A percentile compares a stretch with the other conserved stretches of the same genome.
These are phyloP conservation scores for Cyprinella venusta DNA, from an alignment of 2,797 vertebrate genomes.

Conservation along the genomic window DNA sequence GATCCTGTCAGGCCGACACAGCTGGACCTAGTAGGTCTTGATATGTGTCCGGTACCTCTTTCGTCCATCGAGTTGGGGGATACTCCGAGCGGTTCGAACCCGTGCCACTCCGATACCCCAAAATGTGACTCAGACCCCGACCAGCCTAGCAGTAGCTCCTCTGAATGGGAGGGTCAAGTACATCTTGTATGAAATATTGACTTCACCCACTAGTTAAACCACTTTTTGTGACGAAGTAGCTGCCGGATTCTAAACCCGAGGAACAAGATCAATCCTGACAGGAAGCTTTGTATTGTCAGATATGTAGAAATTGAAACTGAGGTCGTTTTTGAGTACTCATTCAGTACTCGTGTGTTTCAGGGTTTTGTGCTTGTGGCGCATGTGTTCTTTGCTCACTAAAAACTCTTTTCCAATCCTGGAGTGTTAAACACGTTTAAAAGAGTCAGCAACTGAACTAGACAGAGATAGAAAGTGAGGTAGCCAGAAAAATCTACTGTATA, in stretches of 20 bases:
- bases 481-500: slow-evolving; percentile 66
- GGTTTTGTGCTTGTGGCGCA: slow-evolving; percentile 48
- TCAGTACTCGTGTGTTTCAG: slow-evolving; percentile 43
- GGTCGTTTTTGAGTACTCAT: slow-evolving; percentile 48
- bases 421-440: slow-evolving; percentile 35
- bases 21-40: slow-evolving; percentile 78
- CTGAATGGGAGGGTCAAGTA: slow-evolving; percentile 92
- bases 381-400: slow-evolving; percentile 50
- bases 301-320: slow-evolving; percentile 52
- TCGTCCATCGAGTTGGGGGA: slow-evolving; percentile 67
- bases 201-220: slow-evolving; percentile 27
- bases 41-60: slow-evolving; percentile 72
- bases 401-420: slow-evolving; percentile 46
- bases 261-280: slow-evolving; percentile 18
- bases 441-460: slow-evolving; percentile 33
- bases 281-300: slow-evolving; percentile 35
- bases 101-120: slow-evolving; percentile 72
- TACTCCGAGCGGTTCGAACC: slow-evolving; percentile 61
- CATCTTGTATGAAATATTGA: slow-evolving; percentile 86
- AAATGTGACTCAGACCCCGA: slow-evolving; percentile 81
- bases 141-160: slow-evolving; percentile 83
- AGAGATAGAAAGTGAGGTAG: slow-evolving; percentile 11
- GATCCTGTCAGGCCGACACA: slow-evolving; percentile 83
- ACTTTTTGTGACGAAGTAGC: slow-evolving; percentile 44
- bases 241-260: not conserved